Evolutionary conservation across 1,140 invertebrate species (phyloP), one percentile per base, ranked within the genome.

Genomic region (Charaxes varanes): DNA sequence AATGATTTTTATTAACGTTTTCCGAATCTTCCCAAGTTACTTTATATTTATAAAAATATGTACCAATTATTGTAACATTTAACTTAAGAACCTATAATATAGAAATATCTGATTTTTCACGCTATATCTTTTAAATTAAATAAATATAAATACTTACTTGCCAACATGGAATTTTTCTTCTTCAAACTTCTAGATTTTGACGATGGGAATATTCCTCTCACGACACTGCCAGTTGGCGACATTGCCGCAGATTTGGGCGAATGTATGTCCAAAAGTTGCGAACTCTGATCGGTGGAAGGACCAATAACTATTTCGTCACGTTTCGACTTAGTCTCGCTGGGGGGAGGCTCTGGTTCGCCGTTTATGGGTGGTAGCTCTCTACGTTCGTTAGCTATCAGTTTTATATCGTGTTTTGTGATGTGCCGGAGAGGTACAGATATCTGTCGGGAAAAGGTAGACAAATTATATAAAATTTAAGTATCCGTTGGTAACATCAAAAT

Each of bases 141-240:
- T n/a, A n/a, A n/a, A n/a, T n/a, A n/a, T n/a, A n/a, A n/a, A n/a
- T 7, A 87, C 86, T 87, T 67, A 92, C 90, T 93, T 40, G 89
- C 87, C 24, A 93, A 78, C 14, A 93, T 84, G 4, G 89, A 89
- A 62, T 92, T 90, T 68, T 90, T 89, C 85, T 93, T 90, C 74
- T 90, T 86, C 3, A 88, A 37, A 23, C 74, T 82, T 36, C 78
- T 63, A 1, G 70, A 74, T 58, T 85, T 85, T 27, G 71, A 72
- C 0, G 73, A 59, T 3, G 76, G 69, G 43, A 85, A 72, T 7
- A 85, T 72, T 7, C 66, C 73, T 3, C 77, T 43, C 3, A 74
- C 65, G 18, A 59, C 68, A 35, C 63, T 24, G 36, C 58, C 19
- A 37, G 62, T 41, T 4, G 53, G 57, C n/a, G 63, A 53, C 11